A percentile compares a stretch with the other conserved stretches of the same genome.
Evolutionary conservation across 1,140 invertebrate genomes (phyloP).

Genomic region (Bemisia tabaci): DNA sequence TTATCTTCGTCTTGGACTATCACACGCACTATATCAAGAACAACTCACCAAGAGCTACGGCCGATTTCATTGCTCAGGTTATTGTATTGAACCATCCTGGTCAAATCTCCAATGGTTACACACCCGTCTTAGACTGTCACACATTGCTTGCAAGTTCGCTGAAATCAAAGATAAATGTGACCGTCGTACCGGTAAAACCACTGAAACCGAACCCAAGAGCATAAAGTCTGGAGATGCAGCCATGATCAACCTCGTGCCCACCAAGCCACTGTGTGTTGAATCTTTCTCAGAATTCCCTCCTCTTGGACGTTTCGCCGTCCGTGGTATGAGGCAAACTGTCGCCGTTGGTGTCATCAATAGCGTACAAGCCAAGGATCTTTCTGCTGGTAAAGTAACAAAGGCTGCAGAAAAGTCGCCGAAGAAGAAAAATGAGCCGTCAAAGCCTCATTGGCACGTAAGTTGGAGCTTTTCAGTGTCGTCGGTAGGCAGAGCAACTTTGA

Average conservation of each 20-base stretch:
- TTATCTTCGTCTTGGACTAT: too few relatives aligned
- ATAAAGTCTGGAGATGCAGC: constrained; percentile 95
- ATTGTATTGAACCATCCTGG: constrained; percentile 97
- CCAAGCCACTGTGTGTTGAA: constrained; percentile 95
- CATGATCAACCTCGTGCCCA: constrained; percentile 81
- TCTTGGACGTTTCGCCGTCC: constrained; percentile 93
- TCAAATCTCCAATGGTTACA: constrained; percentile 92
- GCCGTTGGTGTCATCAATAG: constrained; percentile 94
- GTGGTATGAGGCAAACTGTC: constrained; percentile 98
- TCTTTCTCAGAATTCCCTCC: constrained; percentile 96
- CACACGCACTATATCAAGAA: too few relatives aligned
- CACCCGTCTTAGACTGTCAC: constrained; percentile 95
- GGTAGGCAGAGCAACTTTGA: too few relatives aligned
- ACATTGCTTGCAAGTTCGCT: constrained; percentile 96
- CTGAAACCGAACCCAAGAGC: constrained; percentile 67
- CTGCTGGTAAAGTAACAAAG: constrained; percentile 88
- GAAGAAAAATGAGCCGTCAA: constrained; percentile 89
- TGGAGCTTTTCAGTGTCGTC: too few relatives aligned
- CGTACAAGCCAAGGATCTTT: constrained; percentile 72
- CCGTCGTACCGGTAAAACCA: constrained; percentile 83
- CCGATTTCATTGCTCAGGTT: constrained; percentile 85
- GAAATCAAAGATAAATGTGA: constrained; percentile 98
- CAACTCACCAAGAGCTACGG: constrained; percentile 80
- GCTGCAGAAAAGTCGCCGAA: constrained; percentile 92
- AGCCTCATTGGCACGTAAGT: too few relatives aligned